Percentiles rank a stretch among this genome's conserved stretches.
These are phyloP conservation scores for Drosophila cyrtoloma DNA, from an alignment of 2,888 invertebrate species.

Conservation along the genomic window DNA sequence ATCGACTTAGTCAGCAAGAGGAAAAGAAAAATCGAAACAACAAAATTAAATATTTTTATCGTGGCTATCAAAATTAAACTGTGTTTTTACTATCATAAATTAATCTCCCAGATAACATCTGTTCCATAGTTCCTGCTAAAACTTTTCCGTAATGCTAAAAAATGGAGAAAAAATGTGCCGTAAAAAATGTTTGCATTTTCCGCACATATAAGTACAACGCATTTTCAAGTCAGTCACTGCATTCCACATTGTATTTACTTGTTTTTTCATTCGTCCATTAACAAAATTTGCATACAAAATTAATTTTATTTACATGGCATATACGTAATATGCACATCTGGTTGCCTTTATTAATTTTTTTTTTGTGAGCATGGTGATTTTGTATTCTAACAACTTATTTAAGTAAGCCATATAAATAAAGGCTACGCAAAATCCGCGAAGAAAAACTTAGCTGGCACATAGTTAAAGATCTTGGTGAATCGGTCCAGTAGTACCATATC, in stretches of 20 bases:
- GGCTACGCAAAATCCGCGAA: conserved; percentile 86
- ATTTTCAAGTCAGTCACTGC: not conserved
- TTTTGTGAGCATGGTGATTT: not conserved
- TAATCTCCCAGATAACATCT: not conserved
- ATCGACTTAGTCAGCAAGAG: not conserved
- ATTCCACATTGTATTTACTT: not conserved
- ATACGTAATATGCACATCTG: conserved; percentile 16
- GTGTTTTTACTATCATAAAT: not conserved
- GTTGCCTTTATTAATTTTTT: not conserved
- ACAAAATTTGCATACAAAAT: conserved; percentile 14
- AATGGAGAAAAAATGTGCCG: not conserved
- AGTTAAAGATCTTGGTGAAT: conserved; percentile 88
- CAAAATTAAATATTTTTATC: not conserved
- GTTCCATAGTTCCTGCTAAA: not conserved
- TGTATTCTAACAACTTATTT: conserved; percentile 8
- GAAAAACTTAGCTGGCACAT: conserved; percentile 89
- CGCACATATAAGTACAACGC: not conserved
- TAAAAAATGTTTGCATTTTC: not conserved
- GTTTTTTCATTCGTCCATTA: not conserved
- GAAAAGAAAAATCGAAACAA: not conserved
- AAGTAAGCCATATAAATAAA: not conserved
- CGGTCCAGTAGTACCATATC: conserved; percentile 88
- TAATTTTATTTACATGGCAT: conserved; percentile 10
- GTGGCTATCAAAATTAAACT: not conserved
- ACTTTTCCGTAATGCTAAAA: not conserved